Base-by-base conservation (phyloP, 92 coral and sea anemone species). In the Umimayanthus kanabou region DNA sequence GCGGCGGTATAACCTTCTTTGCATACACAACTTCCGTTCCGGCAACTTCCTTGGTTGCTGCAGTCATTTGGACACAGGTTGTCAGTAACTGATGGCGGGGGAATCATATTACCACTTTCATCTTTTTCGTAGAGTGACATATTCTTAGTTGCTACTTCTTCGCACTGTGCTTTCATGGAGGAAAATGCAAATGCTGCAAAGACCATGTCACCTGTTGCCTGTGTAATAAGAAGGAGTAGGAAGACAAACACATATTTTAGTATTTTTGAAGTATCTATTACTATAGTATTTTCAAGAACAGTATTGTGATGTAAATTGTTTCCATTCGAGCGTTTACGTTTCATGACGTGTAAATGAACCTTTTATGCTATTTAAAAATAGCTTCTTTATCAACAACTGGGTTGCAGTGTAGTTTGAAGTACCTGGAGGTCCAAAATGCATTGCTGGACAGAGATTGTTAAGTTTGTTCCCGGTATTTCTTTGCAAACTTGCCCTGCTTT, bases 61-160 rank as follows among this genome's bases (percentile, higher is more conserved):
- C 97, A 94, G 57, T 94, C 95, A 77, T 85, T 85, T 7, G 97
- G 92, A 28, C 97, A 94, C 4, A 94, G 66, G 45, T 88, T 79
- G 13, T 81, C 89, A 0, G 88, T 78, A 10, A 94, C 72, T 49
- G 86, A 67, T 39, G 85, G 37, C 0, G 94, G 94, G 2, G 94
- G 94, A 5, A 89, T 65, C 3, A 87, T 9, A 18, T 92, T 79
- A 2, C 94, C 94, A 2, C 82, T 47, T n/a, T 81, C 85, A 28
- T 88, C 87, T 65, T 83, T 79, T 15, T 87, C 86, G 58, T 53
- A 53, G 58, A 53, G 58, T 53, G 58, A 53, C 2, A 53, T 11
- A 82, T 89, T 90, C 73, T 78, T 87, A 18, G 89, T 84, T 9
- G 92, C 91, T 1, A 64, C 80, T 30, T 89, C 92, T 79, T 84